Base-by-base conservation (phyloP, 2,797 vertebrate genomes). In the Diglossa cyanea region DNA sequence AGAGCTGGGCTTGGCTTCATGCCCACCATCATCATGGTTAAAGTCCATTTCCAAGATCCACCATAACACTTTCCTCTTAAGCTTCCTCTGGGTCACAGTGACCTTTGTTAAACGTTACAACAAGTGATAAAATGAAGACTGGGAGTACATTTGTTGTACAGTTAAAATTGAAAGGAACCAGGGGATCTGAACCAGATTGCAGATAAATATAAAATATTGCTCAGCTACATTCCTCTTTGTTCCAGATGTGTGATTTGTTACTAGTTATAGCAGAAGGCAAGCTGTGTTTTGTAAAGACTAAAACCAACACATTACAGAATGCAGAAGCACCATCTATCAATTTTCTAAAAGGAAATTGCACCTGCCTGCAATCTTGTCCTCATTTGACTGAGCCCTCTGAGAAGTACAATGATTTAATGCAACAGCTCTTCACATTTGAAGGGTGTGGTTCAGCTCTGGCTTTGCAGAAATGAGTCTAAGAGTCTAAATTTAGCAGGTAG, bases 21-120 rank as follows among this genome's bases (percentile, higher is more conserved):
- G 87, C 87, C 91, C 73, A 81, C 54, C 0, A 0, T 62, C 82
- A 90, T 88, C 66, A 61, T 10, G 65, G 35, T 61, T 60, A 80
- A 91, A 91, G n/a, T 90, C 58, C 40, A 39, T 62, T 94, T 97
- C 87, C 79, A 95, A 91, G 40, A 92, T 81, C 58, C 58, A 90
- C 68, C 67, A 57, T n/a, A 93, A 78, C 72, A 88, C 76, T 94
- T 96, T 86, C 85, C 68, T 92, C 87, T 87, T 51, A 53, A 88
- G 62, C 37, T 77, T 95, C 91, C 54, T 86, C 76, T 94, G 94
- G 95, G 95, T 96, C 96, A 95, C 73, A 39, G 26, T 81, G 91
- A 97, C 96, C 95, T 94, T 90, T 91, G 82, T 51, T 93, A 93
- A 96, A 90, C 17, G 4, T 60, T 90, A 40, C n/a, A 95, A 84